Conservation (phyloP, 92 coral and sea anemone genomes). For the Epizoanthus stellaris region DNA sequence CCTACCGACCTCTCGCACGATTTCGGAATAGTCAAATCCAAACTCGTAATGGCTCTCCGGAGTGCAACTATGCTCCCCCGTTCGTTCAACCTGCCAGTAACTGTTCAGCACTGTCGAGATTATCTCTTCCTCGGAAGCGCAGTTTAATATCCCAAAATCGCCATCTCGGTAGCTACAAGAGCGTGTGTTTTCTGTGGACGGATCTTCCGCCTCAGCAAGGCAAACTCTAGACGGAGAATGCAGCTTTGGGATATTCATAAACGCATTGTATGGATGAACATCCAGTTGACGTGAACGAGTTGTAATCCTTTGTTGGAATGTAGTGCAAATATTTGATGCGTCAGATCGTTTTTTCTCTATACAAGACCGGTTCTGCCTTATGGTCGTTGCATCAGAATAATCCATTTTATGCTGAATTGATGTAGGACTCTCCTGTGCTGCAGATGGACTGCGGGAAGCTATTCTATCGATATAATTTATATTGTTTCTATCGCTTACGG, state of each 20-base stretch:
- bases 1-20: not conserved
- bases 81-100: constrained; percentile 37
- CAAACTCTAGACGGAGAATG: not conserved
- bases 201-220: not conserved
- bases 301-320: not conserved
- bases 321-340: not conserved
- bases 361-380: not conserved
- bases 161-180: not conserved
- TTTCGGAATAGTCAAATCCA: constrained; percentile 25
- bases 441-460: not conserved
- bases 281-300: not conserved
- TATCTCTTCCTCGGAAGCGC: constrained; percentile 13
- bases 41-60: not conserved
- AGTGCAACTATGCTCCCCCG: constrained; percentile 9
- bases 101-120: constrained; percentile 5
- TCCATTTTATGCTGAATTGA: not conserved
- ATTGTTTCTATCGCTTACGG: constrained; percentile 11
- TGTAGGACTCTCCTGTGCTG: not conserved
- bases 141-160: not conserved
- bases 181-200: not conserved
- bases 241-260: not conserved
- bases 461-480: not conserved
- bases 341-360: not conserved
- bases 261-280: not conserved
- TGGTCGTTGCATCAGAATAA: not conserved